Base-by-base conservation (phyloP, 2,797 vertebrate genomes). In the Threskiornis aethiopicus region DNA sequence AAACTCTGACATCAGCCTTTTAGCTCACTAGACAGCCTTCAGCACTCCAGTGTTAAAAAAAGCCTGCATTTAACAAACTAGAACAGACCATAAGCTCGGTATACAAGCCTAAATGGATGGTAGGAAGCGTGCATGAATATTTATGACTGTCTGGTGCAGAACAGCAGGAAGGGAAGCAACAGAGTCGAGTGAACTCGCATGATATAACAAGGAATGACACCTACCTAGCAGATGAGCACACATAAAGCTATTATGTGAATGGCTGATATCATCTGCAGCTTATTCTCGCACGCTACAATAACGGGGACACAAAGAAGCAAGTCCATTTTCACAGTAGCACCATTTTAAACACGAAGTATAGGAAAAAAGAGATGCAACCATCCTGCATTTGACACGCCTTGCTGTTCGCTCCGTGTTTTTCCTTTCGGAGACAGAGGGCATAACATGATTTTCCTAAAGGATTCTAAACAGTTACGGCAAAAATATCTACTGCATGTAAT, bases 121-220 rank as follows among this genome's bases (percentile, higher is more conserved):
- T 52, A 90, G 90, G 80, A 84, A 88, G 88, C 1, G 1, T 1
- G 3, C 44, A 96, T 97, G 96, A 97, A 97, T 97, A 97, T 97
- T 97, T 77, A 97, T 97, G 94, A 92, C 69, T 96, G 96, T 94
- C 95, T 97, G 96, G 92, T 94, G 95, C 90, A 94, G 87, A 97
- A 85, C 81, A 96, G 94, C 92, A 90, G 84, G 95, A 91, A 96
- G 91, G 86, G 67, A 95, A 95, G 88, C 79, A 51, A 49, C 25
- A 58, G 77, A 95, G 91, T 26, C 3, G 35, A 93, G 70, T 46
- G 91, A 94, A 85, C 21, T 55, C 62, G 82, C 62, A 24, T 77
- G 95, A 95, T 91, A 47, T 73, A 95, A 94, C 29, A 59, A 80
- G 86, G 90, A 84, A 82, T 79, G 96, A 96, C 96, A 92, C 69